Evolutionary conservation across 1,140 invertebrate genomes (phyloP).

Genomic region (Psilanteris sp.): DNA sequence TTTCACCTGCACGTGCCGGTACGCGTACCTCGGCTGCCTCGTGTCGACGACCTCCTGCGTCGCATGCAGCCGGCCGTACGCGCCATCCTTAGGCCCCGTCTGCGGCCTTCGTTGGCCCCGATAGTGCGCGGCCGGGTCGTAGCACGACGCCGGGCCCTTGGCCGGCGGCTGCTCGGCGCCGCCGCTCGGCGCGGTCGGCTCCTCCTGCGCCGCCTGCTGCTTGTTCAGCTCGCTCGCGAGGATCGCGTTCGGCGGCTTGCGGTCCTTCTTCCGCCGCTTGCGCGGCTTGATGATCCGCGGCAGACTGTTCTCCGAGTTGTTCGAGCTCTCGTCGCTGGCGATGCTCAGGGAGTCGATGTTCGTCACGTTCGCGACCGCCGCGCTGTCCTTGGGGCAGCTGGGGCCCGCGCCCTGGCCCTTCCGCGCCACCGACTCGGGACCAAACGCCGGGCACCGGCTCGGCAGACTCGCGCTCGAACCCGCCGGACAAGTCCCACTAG

Average conservation of each 20-base stretch:
- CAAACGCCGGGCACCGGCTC: constrained; percentile 20
- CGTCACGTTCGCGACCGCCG: constrained; percentile 60
- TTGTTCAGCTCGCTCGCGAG: constrained; percentile 44
- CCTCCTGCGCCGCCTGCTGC: constrained; percentile 65
- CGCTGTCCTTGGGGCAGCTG: constrained; percentile 8
- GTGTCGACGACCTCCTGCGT: constrained; percentile 73
- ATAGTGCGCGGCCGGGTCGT: constrained; percentile 73
- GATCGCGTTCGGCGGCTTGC: constrained; percentile 82
- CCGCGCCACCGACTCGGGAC: neutral
- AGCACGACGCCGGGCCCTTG: constrained; percentile 51
- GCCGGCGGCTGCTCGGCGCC: constrained; percentile 54
- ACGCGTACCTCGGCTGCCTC: constrained; percentile 70
- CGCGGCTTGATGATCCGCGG: constrained; percentile 93
- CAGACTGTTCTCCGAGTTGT: constrained; percentile 87
- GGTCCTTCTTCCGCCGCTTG: constrained; percentile 93
- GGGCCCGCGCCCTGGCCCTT: constrained; percentile 31
- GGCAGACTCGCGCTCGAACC: constrained; percentile 15
- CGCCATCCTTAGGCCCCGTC: constrained; percentile 62
- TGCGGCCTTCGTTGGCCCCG: constrained; percentile 44
- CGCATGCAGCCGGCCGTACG: constrained; percentile 62
- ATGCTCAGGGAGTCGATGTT: constrained; percentile 85
- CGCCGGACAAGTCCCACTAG: constrained; percentile 8
- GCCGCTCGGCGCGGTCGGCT: constrained; percentile 69
- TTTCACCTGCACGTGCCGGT: constrained; percentile 76
- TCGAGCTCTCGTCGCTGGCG: constrained; percentile 87